Evolutionary conservation across 2,888 invertebrate genomes (phyloP).

Genomic region (Schrankia costaestrigalis): DNA sequence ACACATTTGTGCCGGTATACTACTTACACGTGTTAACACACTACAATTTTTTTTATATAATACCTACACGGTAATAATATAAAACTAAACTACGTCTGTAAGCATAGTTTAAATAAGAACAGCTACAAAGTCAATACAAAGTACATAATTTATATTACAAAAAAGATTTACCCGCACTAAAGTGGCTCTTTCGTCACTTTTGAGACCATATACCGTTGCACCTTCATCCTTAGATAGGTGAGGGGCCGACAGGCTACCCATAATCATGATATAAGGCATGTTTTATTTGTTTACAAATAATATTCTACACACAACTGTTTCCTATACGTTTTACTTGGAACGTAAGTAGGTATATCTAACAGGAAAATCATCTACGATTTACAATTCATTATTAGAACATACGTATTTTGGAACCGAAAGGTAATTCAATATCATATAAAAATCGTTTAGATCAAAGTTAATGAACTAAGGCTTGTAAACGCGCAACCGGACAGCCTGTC

Average conservation of each 20-base stretch:
- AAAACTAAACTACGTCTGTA: no score
- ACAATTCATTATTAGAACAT: no score
- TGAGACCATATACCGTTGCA: conserved; percentile 71
- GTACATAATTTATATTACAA: not conserved
- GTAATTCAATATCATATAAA: conserved; percentile 46
- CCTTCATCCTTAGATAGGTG: conserved; percentile 73
- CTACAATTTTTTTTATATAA: no score
- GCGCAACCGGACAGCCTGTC: conserved; percentile 39
- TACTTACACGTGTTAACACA: no score
- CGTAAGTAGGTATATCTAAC: conserved; percentile 1
- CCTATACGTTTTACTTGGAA: not conserved
- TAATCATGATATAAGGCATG: conserved; percentile 78
- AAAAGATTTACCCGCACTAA: conserved; percentile 45
- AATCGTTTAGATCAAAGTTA: conserved; percentile 10
- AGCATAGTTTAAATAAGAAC: no score
- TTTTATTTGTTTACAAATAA: conserved; percentile 29
- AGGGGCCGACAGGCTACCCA: conserved; percentile 69
- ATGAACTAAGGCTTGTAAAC: conserved; percentile 29
- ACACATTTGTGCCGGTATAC: no score
- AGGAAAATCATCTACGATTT: conserved; percentile 43
- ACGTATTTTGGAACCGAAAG: no score
- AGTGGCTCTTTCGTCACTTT: conserved; percentile 66
- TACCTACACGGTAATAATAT: no score
- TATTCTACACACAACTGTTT: conserved; percentile 1
- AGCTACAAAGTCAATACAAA: no score